A percentile compares a stretch with the other conserved stretches of the same genome.
These are phyloP conservation scores for Tillus elongatus DNA, from an alignment of 2,888 invertebrate species.

Conservation along the genomic window DNA sequence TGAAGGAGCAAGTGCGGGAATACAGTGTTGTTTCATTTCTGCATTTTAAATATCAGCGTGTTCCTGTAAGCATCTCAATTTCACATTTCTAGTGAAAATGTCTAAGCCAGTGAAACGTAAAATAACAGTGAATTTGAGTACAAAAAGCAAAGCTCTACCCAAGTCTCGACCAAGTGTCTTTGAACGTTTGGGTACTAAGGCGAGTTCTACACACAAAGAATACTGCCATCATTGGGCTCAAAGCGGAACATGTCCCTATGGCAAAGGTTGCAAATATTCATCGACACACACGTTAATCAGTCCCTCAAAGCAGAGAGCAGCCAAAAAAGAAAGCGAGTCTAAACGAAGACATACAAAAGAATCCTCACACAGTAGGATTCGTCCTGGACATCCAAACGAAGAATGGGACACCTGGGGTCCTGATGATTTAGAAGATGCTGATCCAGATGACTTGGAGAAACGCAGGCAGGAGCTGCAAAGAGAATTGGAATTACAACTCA, in stretches of 20 bases:
- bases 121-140: slow-evolving; percentile 62
- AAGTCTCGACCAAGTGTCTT: slow-evolving; percentile 68
- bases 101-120: slow-evolving; percentile 66
- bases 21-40: too few species aligned
- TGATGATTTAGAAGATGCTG: slow-evolving; percentile 70
- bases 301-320: slow-evolving; percentile 62
- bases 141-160: slow-evolving; percentile 55
- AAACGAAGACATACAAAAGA: slow-evolving; percentile 41
- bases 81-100: slow-evolving; percentile 44
- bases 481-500: slow-evolving; percentile 68
- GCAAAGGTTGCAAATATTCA: slow-evolving; percentile 69
- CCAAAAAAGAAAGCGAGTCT: slow-evolving; percentile 53
- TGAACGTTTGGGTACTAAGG: slow-evolving; percentile 72
- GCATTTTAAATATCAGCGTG: too few species aligned
- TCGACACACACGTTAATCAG: slow-evolving; percentile 64
- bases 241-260: slow-evolving; percentile 68
- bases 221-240: slow-evolving; percentile 70
- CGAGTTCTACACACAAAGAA: slow-evolving; percentile 51
- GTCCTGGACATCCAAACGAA: slow-evolving; percentile 53
- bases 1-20: too few species aligned
- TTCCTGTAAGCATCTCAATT: too few species aligned
- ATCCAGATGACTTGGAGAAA: slow-evolving; percentile 70
- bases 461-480: slow-evolving; percentile 65
- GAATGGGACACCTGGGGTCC: slow-evolving; percentile 72
- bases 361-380: slow-evolving; percentile 55